Conservation (phyloP, 2,797 vertebrate genomes). For the Spinus pinus region DNA sequence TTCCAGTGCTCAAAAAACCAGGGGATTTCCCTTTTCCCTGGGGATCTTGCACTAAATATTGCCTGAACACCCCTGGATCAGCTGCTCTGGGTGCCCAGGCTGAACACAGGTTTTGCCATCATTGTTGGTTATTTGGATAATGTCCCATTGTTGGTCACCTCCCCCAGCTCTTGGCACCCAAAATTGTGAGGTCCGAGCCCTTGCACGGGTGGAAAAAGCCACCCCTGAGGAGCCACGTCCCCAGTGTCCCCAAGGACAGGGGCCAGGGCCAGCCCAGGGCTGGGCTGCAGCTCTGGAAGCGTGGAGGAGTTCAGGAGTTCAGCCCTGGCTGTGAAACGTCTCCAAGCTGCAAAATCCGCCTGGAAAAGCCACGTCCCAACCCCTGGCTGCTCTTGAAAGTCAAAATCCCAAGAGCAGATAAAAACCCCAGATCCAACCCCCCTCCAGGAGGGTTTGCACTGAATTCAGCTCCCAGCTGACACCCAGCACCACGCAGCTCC, state of each 20-base stretch:
- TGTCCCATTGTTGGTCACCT: fast-evolving
- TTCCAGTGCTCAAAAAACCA: not conserved
- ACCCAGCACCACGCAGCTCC: not conserved
- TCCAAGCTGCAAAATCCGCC: not conserved
- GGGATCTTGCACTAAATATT: not conserved
- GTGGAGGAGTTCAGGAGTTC: constrained; percentile 36
- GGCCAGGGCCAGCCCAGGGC: not conserved
- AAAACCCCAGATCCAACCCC: not conserved
- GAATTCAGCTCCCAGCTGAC: not conserved
- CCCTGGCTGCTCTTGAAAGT: constrained; percentile 15
- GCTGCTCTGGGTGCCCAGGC: not conserved
- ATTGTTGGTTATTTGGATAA: not conserved
- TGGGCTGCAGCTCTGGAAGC: not conserved
- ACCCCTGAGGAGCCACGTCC: not conserved
- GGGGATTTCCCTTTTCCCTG: not conserved
- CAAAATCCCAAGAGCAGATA: not conserved
- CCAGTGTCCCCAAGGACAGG: not conserved
- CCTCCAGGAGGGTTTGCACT: not conserved
- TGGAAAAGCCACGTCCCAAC: not conserved
- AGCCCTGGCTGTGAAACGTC: not conserved
- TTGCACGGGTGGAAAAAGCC: not conserved
- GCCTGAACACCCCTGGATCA: not conserved
- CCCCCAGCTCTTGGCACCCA: not conserved
- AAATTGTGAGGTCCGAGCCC: not conserved
- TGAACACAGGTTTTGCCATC: fast-evolving